phyloP scores from a whole-genome alignment of 2,888 invertebrate genomes.

The Coenonympha glycerion region DNA sequence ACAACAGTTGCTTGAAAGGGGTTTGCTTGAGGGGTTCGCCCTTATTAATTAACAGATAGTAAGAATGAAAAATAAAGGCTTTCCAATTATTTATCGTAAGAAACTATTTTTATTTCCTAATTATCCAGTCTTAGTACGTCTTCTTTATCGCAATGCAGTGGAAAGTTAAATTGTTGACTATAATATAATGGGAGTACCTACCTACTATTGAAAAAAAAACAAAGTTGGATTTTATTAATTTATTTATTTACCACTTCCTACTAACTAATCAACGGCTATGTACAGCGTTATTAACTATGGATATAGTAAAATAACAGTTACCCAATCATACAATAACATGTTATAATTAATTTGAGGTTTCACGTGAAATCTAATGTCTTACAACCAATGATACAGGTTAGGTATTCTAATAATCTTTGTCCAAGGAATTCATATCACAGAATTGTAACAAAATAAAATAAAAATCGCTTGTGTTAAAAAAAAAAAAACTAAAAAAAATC shows the following conservation, averaged over 20 bases:
- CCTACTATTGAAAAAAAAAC: neutral
- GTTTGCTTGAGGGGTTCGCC: too few relatives aligned
- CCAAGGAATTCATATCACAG: conserved; percentile 25
- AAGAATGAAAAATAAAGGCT: too few relatives aligned
- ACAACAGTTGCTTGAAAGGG: too few relatives aligned
- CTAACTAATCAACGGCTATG: conserved; percentile 71
- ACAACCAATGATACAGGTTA: neutral
- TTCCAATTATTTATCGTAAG: too few relatives aligned
- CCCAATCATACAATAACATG: conserved; percentile 10
- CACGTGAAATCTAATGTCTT: neutral
- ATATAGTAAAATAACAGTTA: conserved; percentile 14
- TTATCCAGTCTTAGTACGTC: too few relatives aligned
- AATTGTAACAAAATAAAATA: conserved; percentile 9
- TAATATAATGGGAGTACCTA: too few relatives aligned
- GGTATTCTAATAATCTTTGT: conserved; percentile 7
- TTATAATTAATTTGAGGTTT: neutral
- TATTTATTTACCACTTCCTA: conserved; percentile 60
- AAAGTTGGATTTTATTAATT: conserved; percentile 20
- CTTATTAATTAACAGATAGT: too few relatives aligned
- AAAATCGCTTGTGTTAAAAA: conserved; percentile 3
- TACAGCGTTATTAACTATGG: conserved; percentile 45
- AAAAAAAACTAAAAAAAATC: conserved; percentile 2
- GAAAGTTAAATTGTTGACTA: too few relatives aligned
- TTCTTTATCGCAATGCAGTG: too few relatives aligned
- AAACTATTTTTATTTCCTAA: too few relatives aligned